Conservation (phyloP, 2,888 invertebrate genomes). For the Eremobia ochroleuca region DNA sequence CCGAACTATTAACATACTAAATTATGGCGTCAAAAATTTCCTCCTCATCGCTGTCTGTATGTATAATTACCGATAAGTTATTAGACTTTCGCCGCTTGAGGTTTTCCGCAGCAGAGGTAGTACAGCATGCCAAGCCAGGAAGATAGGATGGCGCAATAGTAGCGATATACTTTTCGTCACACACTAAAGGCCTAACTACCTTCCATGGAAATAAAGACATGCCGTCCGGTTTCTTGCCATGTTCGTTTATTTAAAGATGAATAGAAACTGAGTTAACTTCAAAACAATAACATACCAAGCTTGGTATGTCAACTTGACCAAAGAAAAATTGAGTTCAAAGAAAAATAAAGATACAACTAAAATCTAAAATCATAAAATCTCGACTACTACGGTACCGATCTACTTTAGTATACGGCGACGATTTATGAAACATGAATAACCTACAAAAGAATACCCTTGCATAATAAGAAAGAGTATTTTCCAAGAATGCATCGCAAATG, state of each 20-base stretch:
- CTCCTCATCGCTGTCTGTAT: too few species aligned
- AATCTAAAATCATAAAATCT: neutral
- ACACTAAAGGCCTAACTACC: neutral
- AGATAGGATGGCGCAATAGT: neutral
- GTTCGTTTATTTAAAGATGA: neutral
- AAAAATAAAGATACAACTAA: neutral
- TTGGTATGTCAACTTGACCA: neutral
- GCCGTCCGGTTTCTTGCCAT: neutral
- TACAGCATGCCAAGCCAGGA: neutral
- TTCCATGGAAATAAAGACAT: neutral
- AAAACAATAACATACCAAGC: neutral
- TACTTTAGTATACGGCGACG: neutral
- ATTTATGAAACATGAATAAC: constrained; percentile 24
- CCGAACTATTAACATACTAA: too few species aligned
- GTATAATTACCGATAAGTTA: too few species aligned
- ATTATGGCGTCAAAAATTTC: too few species aligned
- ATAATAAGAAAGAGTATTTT: constrained; percentile 37
- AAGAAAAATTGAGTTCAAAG: neutral
- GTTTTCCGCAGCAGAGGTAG: neutral
- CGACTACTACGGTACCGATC: neutral
- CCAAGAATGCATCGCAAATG: constrained; percentile 52
- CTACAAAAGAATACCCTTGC: constrained; percentile 37
- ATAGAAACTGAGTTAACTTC: neutral
- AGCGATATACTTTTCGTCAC: neutral
- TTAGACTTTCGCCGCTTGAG: too few species aligned